Evolutionary conservation across 2,888 invertebrate genomes (phyloP), one percentile per base, ranked within the genome.

Genomic region (Rhamnusium bicolor): DNA sequence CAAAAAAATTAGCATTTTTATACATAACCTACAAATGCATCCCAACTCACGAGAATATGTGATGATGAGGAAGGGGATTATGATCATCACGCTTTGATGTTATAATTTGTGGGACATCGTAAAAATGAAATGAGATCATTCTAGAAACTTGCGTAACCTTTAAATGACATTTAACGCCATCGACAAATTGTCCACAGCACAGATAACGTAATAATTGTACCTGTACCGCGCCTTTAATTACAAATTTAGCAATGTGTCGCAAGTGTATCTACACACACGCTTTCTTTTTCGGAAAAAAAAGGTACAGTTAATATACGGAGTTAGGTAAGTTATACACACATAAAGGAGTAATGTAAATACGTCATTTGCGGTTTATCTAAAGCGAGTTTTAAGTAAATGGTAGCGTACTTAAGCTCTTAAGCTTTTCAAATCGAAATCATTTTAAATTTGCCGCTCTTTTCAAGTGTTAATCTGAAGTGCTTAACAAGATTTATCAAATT

Each of bases 181-280:
- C 14, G 14, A 24, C 54, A 54, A 32, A 32, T n/a, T 58, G 40
- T 40, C 10, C 40, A 40, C 40, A 40, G 40, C n/a, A 40, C n/a
- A 40, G 14, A 29, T 24, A 58, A 12, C 8, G 58, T 32, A 29
- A 58, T 32, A 58, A 29, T 32, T 54, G 6, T 4, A 4, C 3
- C 58, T 0, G 18, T 16, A 58, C 58, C 58, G 7, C 58, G 29
- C 58, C 58, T 32, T 58, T 32, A 58, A 58, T 58, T 58, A 58
- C 32, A 58, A 58, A 58, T 29, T 58, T 58, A 58, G 14, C 58
- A n/a, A 32, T 7, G 12, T 58, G 58, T 58, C 58, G 58, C 58
- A 58, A 58, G 58, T 14, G 16, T 58, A 24, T 32, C 58, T 58
- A 58, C 58, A 58, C 58, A 32, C 14, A 14, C 1, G 16, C 58